Evolutionary conservation across 1,140 invertebrate species (phyloP), one percentile per base, ranked within the genome.

Genomic region (Drosophila sechellia): DNA sequence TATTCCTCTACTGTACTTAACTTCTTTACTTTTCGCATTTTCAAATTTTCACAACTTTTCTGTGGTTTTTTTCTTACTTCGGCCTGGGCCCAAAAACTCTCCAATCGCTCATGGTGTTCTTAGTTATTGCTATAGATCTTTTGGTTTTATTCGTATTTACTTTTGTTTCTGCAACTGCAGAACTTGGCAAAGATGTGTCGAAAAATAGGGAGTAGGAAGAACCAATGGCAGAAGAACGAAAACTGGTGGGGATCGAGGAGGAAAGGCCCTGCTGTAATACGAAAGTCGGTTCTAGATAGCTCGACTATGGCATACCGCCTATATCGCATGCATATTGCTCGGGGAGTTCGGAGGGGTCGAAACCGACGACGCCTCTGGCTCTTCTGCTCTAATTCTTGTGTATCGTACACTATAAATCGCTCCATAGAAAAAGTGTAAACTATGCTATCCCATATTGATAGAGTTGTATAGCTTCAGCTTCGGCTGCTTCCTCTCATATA

Each of bases 361-460:
- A 81, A 81, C 79, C 79, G 68, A 45, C 40, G 63, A 63, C 72
- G 46, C 65, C 43, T 27, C 50, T 69, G 46, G 63, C 63, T 70
- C 66, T 69, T 55, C 48, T 57, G 40, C 39, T 66, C 35, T 54
- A 55, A 27, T 68, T 63, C 43, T 73, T 46, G 56, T 71, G 60
- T 65, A 63, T 77, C 70, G 79, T 86, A 85, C 83, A 71, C 79
- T 89, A 89, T 89, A 89, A 89, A 89, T 87, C 84, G 85, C 78
- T 84, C 86, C 79, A 89, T 89, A 89, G 84, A 89, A 89, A 89
- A 89, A 89, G 84, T 89, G 84, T 89, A 89, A 89, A 89, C 87
- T 89, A 89, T 83, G 73, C 84, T 89, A 89, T 87, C 66, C 71
- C 79, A 89, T 89, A 89, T 89, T 60, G 79, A 77, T 81, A 81